These are phyloP conservation scores for Haliclona indistincta DNA, from an alignment of 37 sponge, comb jelly and placozoan species.

Conservation along the genomic window DNA sequence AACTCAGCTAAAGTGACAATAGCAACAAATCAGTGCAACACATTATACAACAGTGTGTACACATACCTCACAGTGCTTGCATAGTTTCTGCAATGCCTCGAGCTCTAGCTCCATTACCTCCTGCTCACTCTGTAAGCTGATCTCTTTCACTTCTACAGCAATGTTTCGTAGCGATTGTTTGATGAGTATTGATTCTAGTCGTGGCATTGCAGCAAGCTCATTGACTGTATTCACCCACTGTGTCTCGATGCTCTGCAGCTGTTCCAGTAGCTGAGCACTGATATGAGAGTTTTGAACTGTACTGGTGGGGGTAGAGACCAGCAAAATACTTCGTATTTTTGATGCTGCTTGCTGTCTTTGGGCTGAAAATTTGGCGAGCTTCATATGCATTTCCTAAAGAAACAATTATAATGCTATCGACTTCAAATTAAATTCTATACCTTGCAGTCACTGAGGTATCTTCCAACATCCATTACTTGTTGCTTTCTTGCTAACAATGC, in stretches of 20 bases:
- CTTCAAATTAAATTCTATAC: conserved; percentile 5
- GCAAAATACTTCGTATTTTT: not conserved
- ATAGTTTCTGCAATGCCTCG: not conserved
- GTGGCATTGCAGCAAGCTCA: conserved; percentile 22
- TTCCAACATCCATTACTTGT: conserved; percentile 15
- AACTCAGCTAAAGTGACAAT: not conserved
- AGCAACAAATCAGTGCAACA: not conserved
- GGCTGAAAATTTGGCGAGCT: not conserved
- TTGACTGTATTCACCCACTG: conserved; percentile 19
- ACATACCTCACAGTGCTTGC: not conserved
- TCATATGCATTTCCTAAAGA: conserved; percentile 4
- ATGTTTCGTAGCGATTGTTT: conserved; percentile 24
- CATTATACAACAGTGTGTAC: too few species aligned
- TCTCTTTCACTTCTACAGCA: conserved; percentile 6
- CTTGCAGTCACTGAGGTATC: conserved; percentile 32
- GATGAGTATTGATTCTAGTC: conserved; percentile 24
- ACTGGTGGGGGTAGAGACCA: not conserved
- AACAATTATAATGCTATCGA: not conserved
- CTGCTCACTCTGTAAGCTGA: not conserved
- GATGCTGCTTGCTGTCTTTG: conserved; percentile 2
- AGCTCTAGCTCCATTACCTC: conserved; percentile 10
- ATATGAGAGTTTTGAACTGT: not conserved
- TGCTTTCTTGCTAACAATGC: conserved; percentile 21
- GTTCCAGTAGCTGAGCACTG: not conserved
- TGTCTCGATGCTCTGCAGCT: conserved; percentile 3